phyloP scores from a whole-genome alignment of 2,797 vertebrate species.

The Acrossocheilus fasciatus region DNA sequence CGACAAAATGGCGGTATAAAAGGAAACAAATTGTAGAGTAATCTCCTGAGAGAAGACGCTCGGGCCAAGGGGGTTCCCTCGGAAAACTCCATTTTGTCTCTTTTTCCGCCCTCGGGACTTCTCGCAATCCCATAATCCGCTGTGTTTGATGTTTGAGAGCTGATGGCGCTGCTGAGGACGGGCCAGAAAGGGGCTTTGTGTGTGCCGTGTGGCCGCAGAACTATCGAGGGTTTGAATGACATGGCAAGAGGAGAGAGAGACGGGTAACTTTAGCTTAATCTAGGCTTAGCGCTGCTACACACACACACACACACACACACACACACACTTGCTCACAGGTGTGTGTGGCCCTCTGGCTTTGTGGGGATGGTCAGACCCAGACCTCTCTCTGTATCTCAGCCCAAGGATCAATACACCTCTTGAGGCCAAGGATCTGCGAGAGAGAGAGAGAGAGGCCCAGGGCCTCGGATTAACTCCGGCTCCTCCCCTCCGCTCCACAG shows the following conservation, averaged over 20 bases:
- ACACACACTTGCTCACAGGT: slow-evolving; percentile 61
- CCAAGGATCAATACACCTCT: slow-evolving; percentile 73
- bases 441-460: slow-evolving; percentile 31
- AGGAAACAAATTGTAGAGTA: slow-evolving; percentile 78
- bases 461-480: slow-evolving; percentile 56
- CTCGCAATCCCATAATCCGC: slow-evolving; percentile 83
- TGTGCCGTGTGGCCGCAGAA: slow-evolving; percentile 57
- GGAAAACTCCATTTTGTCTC: slow-evolving; percentile 69
- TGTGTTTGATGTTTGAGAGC: slow-evolving; percentile 84
- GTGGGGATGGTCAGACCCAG: slow-evolving; percentile 63
- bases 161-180: slow-evolving; percentile 81
- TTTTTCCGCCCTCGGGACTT: slow-evolving; percentile 59
- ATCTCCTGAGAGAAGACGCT: slow-evolving; percentile 75
- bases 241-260: slow-evolving; percentile 73
- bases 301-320: slow-evolving; percentile 54
- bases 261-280: slow-evolving; percentile 84
- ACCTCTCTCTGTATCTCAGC: slow-evolving; percentile 63
- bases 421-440: slow-evolving; percentile 58
- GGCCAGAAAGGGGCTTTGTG: slow-evolving; percentile 78
- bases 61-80: slow-evolving; percentile 67
- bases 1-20: slow-evolving; percentile 74
- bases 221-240: slow-evolving; percentile 79
- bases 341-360: slow-evolving; percentile 78
- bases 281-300: slow-evolving; percentile 71
- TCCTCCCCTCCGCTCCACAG: slow-evolving; percentile 63